phyloP scores from a whole-genome alignment of 2,888 invertebrate genomes.

The Syrphus vitripennis region DNA sequence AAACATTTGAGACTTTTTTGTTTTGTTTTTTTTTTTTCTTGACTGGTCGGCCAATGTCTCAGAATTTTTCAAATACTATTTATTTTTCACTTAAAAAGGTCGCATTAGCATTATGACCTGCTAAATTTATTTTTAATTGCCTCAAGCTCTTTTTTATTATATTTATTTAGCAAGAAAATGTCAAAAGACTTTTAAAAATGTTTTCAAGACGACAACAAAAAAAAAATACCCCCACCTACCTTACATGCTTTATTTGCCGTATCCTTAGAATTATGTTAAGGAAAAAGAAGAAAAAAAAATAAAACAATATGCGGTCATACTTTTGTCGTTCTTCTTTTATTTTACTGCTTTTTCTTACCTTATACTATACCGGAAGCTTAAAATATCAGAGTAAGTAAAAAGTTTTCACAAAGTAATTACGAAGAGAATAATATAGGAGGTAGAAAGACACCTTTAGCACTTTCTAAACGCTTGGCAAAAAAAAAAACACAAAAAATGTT shows the following conservation, averaged over 20 bases:
- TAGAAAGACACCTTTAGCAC: neutral
- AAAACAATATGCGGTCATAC: neutral
- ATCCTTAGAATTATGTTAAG: neutral
- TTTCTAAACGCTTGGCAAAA: neutral
- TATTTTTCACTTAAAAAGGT: slow-evolving; percentile 12
- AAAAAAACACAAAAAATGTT: neutral
- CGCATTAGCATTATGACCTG: slow-evolving; percentile 9
- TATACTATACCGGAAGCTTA: neutral
- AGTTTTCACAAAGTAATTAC: slow-evolving; percentile 26
- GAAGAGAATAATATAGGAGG: slow-evolving; percentile 2
- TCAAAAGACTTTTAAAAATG: neutral
- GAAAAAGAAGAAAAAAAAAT: too few species aligned
- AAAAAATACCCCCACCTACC: neutral
- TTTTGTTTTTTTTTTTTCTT: neutral
- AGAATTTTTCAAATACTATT: neutral
- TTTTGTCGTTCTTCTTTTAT: neutral
- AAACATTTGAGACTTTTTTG: neutral
- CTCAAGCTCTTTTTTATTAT: neutral
- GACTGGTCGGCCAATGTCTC: neutral
- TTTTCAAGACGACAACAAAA: neutral
- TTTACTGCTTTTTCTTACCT: neutral
- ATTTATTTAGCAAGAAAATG: neutral
- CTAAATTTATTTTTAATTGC: slow-evolving; percentile 18
- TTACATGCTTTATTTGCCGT: too few species aligned
- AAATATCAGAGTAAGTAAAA: slow-evolving; percentile 18